phyloP scores from a whole-genome alignment of 2,888 invertebrate genomes.

The Dichetophora obliterata region DNA sequence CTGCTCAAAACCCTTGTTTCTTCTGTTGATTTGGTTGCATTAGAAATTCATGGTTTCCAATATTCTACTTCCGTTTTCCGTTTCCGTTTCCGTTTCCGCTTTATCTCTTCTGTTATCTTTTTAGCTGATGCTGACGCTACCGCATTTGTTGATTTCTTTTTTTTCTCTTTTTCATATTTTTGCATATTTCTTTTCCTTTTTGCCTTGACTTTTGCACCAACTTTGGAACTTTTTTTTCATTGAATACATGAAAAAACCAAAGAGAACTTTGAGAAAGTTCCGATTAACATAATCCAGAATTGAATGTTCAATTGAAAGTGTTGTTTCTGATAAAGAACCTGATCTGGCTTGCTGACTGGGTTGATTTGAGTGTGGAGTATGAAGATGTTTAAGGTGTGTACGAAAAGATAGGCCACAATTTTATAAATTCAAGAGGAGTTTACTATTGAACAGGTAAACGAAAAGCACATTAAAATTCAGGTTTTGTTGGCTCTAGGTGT shows the following conservation, averaged over 20 bases:
- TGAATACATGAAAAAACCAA: background rate
- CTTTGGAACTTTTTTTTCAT: background rate
- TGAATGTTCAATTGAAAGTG: background rate
- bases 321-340: background rate
- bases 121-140: background rate
- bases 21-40: background rate
- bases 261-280: background rate
- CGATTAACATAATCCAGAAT: conserved; percentile 17
- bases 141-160: background rate
- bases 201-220: background rate
- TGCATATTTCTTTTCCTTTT: background rate
- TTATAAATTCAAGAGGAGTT: too few relatives aligned
- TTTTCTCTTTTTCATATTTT: background rate
- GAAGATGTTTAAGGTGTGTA: too few relatives aligned
- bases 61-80: background rate
- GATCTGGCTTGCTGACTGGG: background rate
- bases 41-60: conserved; percentile 12
- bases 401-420: too few relatives aligned
- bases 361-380: background rate
- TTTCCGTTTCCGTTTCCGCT: background rate
- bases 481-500: too few relatives aligned
- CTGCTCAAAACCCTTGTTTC: background rate
- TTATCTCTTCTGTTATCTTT: background rate
- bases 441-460: too few relatives aligned
- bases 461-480: too few relatives aligned